Conservation (phyloP, 2,888 invertebrate genomes). For the Aplocera efformata region DNA sequence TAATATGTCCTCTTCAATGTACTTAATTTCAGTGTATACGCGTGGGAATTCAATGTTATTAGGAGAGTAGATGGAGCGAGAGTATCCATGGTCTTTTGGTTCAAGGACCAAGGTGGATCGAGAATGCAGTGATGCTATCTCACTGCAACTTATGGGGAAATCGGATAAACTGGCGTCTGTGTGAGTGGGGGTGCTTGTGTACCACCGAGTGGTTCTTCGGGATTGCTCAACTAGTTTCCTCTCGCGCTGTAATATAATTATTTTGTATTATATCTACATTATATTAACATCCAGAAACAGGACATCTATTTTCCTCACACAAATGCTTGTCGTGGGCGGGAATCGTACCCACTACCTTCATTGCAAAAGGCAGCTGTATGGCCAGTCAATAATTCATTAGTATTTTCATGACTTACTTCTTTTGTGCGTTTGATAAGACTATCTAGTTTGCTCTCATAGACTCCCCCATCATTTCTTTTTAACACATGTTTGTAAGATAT, state of each 20-base stretch:
- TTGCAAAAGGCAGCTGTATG: no score
- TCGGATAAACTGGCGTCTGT: conserved; percentile 14
- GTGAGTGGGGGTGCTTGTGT: conserved; percentile 8
- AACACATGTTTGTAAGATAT: conserved; percentile 12
- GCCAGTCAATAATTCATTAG: no score
- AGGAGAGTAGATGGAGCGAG: conserved; percentile 2
- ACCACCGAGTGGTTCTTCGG: conserved; percentile 1
- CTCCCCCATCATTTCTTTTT: background rate
- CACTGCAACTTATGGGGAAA: conserved; percentile 10
- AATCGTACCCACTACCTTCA: no score
- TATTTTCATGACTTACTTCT: conserved; percentile 31
- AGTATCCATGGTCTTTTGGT: conserved; percentile 3
- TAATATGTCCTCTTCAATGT: no score
- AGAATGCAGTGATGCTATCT: conserved; percentile 16
- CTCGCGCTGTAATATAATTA: conserved; percentile 29
- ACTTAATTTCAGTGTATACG: no score
- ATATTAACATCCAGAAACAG: no score
- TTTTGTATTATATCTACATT: background rate
- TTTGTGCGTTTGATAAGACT: conserved; percentile 41
- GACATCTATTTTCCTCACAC: no score
- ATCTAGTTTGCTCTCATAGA: conserved; percentile 35
- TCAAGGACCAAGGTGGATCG: conserved; percentile 18
- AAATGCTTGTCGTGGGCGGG: no score
- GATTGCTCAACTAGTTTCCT: conserved; percentile 21
- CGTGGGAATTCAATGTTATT: no score